Base-by-base conservation (phyloP, 2,888 invertebrate species). In the Idaea aversata region DNA sequence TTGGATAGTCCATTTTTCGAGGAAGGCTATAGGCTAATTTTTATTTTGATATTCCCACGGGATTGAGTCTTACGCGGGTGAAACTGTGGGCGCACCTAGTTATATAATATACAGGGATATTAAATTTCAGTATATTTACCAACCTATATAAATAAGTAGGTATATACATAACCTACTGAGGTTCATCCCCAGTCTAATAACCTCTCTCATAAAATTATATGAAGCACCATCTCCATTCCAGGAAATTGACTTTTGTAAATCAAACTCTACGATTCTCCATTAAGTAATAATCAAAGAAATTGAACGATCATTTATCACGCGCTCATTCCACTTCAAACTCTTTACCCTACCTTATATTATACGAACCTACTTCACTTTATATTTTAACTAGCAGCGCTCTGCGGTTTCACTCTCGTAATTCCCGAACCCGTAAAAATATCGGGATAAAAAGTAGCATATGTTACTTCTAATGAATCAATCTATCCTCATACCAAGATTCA, bases 301-400 rank as follows among this genome's bases (percentile, higher is more conserved):
- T 78, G 80, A 80, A 80, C 72, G 76, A 76, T 78, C 82, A 87
- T 88, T 87, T 87, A 88, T 89, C 88, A 87, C 76, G 76, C 78
- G 84, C 87, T 85, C 87, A 88, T 88, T 87, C 84, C 82, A 85
- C 82, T 79, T 72, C 71, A 73, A 79, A 82, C 75, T 59, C 15
- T 59, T 59, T 59, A 16, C 58, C 15, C 16, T 59, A 15, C 15
- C 6, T 58, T 58, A 58, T 58, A 58, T 15, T 59, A 15, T 59
- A 16, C 47, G 13, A 47, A 47, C 13, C 47, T 4, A 13, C 47
- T 47, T 47, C 10, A 47, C 13, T 47, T 47, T 47, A 7, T 47
- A 47, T 10, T 7, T 47, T 13, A 36, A 0, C 47, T 47, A 47
- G 47, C 47, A 13, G 5, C 7, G 6, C 6, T 13, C 47, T 10